Evolutionary conservation across 2,113 vertebrate species (phyloP).

Genomic region (Corythoichthys intestinalis): DNA sequence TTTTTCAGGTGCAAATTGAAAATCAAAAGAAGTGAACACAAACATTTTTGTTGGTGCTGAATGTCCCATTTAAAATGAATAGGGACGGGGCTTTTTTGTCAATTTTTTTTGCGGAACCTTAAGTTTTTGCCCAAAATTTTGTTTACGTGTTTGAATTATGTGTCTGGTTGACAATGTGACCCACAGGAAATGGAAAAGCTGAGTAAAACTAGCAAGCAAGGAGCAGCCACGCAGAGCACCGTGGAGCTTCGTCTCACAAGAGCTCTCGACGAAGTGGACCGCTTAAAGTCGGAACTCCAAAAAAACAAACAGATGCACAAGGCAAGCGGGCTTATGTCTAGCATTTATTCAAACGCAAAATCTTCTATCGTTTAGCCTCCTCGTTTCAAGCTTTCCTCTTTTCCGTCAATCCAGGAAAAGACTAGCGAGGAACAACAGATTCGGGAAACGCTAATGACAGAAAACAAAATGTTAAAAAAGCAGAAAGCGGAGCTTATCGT

Average conservation of each 20-base stretch:
- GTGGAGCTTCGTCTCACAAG: conserved; percentile 86
- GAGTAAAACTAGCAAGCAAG: conserved; percentile 81
- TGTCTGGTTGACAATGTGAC: not conserved
- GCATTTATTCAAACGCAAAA: not conserved
- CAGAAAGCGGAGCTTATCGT: conserved; percentile 88
- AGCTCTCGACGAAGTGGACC: conserved; percentile 87
- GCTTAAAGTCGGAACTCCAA: conserved; percentile 78
- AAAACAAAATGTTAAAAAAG: conserved; percentile 91
- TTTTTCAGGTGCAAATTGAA: too few relatives aligned
- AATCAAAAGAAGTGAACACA: too few relatives aligned
- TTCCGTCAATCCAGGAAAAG: conserved; percentile 71
- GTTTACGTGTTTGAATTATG: too few relatives aligned
- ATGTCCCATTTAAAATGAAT: not conserved
- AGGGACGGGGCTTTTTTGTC: not conserved
- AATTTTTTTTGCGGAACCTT: too few relatives aligned
- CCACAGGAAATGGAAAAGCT: conserved; percentile 82
- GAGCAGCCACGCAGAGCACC: conserved; percentile 70
- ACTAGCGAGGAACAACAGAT: conserved; percentile 80
- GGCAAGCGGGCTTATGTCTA: conserved; percentile 58
- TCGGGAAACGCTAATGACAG: conserved; percentile 81
- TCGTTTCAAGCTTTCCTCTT: not conserved
- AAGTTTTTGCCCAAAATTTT: too few relatives aligned
- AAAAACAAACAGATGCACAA: conserved; percentile 83
- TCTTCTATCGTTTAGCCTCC: not conserved
- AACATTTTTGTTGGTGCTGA: too few relatives aligned